Percentiles rank a stretch among this genome's conserved stretches.
phyloP scores from a whole-genome alignment of 2,797 vertebrate genomes.

The Tragopan temminckii region DNA sequence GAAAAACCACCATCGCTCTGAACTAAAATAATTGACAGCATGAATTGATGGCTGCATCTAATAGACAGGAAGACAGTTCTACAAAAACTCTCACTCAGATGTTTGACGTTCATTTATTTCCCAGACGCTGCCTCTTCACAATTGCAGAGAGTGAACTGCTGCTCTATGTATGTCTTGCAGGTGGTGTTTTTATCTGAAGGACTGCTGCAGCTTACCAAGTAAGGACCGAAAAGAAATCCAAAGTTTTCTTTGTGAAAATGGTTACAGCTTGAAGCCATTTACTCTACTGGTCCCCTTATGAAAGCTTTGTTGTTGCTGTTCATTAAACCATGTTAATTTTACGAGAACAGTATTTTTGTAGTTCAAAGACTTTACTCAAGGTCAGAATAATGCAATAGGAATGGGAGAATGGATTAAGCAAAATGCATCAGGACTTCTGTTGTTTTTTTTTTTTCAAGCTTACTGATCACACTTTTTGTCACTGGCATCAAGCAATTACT shows the following conservation, averaged over 20 bases:
- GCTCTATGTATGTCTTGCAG: not conserved
- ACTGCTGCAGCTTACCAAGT: conserved; percentile 61
- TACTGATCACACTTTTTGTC: not conserved
- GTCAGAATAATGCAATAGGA: conserved; percentile 16
- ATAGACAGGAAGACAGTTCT: not conserved
- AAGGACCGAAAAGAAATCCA: conserved; percentile 58
- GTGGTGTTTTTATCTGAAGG: conserved; percentile 43
- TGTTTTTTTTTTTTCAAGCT: not conserved
- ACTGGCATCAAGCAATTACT: not conserved
- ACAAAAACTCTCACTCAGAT: not conserved
- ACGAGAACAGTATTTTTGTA: conserved; percentile 2
- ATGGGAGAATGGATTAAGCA: not conserved
- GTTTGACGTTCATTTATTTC: not conserved
- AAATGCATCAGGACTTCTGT: not conserved
- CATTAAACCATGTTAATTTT: conserved; percentile 38
- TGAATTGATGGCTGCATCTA: not conserved
- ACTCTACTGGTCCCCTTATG: conserved; percentile 18
- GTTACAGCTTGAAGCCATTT: conserved; percentile 39
- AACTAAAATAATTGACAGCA: not conserved
- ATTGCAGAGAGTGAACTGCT: not conserved
- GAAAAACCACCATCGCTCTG: not conserved
- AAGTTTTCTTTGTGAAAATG: conserved; percentile 67
- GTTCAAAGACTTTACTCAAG: conserved; percentile 22
- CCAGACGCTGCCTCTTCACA: not conserved
- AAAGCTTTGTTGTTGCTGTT: conserved; percentile 36